Percentiles rank a stretch among this genome's conserved stretches.
phyloP scores from a whole-genome alignment of 2,113 vertebrate species.

The Paramisgurnus dabryanus region DNA sequence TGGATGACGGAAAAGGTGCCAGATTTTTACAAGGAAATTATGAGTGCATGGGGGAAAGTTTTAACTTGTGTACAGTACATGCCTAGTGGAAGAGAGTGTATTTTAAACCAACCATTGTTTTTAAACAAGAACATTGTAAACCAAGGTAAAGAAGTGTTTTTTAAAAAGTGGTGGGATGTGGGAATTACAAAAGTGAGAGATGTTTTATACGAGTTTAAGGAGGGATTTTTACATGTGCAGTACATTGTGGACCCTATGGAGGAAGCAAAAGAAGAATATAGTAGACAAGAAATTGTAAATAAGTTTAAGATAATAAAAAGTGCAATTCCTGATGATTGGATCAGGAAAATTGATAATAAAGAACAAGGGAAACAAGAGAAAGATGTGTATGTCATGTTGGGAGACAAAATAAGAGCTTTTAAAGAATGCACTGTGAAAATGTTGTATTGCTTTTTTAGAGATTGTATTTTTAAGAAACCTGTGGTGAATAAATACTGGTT shows the following conservation, averaged over 20 bases:
- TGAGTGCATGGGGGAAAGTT: neutral
- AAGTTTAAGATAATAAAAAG: neutral
- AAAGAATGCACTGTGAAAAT: neutral
- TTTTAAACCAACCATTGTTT: slow-evolving; percentile 2
- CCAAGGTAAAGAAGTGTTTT: neutral
- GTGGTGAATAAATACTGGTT: neutral
- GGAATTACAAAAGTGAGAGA: neutral
- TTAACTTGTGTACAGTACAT: too few species aligned
- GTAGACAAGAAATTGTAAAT: neutral
- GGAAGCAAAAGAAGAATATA: neutral
- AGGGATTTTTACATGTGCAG: neutral
- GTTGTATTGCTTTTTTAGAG: neutral
- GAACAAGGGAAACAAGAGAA: neutral
- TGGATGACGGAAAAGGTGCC: neutral
- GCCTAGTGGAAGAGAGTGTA: neutral
- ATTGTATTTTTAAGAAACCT: neutral
- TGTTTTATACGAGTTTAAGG: too few species aligned
- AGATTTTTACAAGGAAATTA: neutral
- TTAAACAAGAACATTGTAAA: neutral
- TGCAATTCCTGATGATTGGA: neutral
- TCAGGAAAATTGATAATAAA: neutral
- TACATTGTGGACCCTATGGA: neutral
- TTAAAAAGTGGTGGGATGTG: neutral
- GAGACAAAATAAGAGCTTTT: neutral
- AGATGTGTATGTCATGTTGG: neutral